phyloP scores from a whole-genome alignment of 2,113 vertebrate species.

The Anolis sagrei region DNA sequence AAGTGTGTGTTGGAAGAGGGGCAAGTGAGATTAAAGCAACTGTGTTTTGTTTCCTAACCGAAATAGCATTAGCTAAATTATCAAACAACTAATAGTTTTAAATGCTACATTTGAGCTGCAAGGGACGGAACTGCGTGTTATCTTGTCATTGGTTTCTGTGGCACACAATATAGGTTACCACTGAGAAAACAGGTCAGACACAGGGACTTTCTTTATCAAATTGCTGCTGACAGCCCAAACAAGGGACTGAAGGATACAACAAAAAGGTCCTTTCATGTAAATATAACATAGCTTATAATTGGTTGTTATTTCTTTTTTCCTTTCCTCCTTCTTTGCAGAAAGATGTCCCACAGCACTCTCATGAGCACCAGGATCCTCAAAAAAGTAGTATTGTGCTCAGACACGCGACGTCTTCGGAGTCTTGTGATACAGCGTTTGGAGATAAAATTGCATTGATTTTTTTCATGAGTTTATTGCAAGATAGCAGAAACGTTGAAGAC shows the following conservation, averaged over 20 bases:
- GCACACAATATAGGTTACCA: conserved; percentile 77
- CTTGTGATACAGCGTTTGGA: conserved; percentile 25
- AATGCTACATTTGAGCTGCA: conserved; percentile 63
- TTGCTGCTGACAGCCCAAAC: conserved; percentile 84
- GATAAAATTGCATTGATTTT: neutral
- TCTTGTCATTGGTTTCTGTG: conserved; percentile 64
- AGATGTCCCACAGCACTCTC: conserved; percentile 71
- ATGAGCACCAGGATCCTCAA: conserved; percentile 66
- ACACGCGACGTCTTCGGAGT: conserved; percentile 39
- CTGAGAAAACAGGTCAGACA: conserved; percentile 82
- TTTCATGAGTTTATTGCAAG: conserved; percentile 11
- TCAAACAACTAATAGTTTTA: conserved; percentile 66
- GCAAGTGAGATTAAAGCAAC: conserved; percentile 74
- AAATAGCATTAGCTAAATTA: conserved; percentile 65
- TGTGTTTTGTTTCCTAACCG: conserved; percentile 52
- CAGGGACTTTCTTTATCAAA: conserved; percentile 78
- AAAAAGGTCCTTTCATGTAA: conserved; percentile 84
- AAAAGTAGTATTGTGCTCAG: conserved; percentile 50
- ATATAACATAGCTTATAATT: conserved; percentile 79
- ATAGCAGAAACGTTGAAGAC: neutral
- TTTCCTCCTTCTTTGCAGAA: conserved; percentile 75
- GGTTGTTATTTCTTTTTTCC: conserved; percentile 75
- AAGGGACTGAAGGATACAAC: conserved; percentile 76
- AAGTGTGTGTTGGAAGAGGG: conserved; percentile 75
- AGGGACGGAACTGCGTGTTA: conserved; percentile 63